Conservation (phyloP, 2,797 vertebrate species). For the Silurus aristotelis region DNA sequence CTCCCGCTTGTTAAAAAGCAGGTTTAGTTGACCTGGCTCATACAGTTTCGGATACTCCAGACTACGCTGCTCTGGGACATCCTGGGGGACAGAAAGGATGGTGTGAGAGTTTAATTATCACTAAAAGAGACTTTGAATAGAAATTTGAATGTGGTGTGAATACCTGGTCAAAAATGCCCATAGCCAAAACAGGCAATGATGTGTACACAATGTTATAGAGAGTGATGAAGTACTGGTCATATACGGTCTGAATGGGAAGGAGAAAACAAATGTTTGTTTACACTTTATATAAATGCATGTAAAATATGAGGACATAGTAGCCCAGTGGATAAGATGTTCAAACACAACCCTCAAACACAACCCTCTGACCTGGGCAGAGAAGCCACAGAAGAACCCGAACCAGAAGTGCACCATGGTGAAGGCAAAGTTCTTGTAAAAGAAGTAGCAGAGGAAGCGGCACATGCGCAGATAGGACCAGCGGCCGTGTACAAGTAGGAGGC, state of each 20-base stretch:
- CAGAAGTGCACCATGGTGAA: conserved; percentile 99
- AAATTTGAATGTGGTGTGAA: not conserved
- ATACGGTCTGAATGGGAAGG: conserved; percentile 77
- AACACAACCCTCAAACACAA: not conserved
- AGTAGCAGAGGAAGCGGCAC: conserved; percentile 97
- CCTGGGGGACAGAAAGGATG: conserved; percentile 67
- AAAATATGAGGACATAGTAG: no score
- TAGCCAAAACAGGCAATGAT: conserved; percentile 92
- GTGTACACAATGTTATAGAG: conserved; percentile 97
- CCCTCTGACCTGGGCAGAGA: conserved; percentile 88
- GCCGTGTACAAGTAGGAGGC: conserved; percentile 91
- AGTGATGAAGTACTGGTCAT: conserved; percentile 93
- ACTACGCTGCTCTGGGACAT: conserved; percentile 89
- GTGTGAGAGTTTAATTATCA: not conserved
- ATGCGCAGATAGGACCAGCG: conserved; percentile 97
- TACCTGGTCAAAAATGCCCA: conserved; percentile 97
- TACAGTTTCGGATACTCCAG: conserved; percentile 93
- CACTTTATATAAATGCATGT: not conserved
- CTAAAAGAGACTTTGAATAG: not conserved
- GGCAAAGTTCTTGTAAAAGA: conserved; percentile 98
- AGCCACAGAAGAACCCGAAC: conserved; percentile 97
- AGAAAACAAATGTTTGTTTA: conserved; percentile 11
- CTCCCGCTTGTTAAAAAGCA: conserved; percentile 96
- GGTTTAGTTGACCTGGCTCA: conserved; percentile 92
- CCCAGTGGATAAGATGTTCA: no score